phyloP scores from a whole-genome alignment of 2,888 invertebrate species.

The Pammene fasciana region DNA sequence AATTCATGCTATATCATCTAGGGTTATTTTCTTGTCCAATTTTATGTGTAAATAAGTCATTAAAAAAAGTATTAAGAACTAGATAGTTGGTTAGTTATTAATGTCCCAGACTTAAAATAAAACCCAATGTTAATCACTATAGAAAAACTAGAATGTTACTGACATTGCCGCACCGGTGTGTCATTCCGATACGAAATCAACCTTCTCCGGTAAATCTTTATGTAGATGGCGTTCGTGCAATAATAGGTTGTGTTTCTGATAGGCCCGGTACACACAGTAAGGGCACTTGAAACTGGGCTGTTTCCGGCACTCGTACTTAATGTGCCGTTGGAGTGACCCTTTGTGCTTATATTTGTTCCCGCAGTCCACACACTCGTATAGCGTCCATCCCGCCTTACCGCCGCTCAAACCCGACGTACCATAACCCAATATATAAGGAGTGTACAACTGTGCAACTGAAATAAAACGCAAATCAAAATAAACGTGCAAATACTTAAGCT shows the following conservation, averaged over 20 bases:
- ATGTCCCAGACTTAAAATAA: conserved; percentile 18
- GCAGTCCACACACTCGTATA: conserved; percentile 87
- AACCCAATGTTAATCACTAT: conserved; percentile 28
- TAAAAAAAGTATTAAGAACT: neutral
- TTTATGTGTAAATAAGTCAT: neutral
- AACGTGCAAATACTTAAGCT: conserved; percentile 75
- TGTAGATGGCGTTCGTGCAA: conserved; percentile 81
- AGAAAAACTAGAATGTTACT: conserved; percentile 54
- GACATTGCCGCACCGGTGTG: conserved; percentile 68
- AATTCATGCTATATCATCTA: conserved; percentile 15
- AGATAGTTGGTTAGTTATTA: conserved; percentile 22
- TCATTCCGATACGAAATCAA: conserved; percentile 82
- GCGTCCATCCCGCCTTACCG: conserved; percentile 76
- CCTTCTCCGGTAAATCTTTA: conserved; percentile 81
- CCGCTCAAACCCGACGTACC: conserved; percentile 74
- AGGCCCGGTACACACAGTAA: conserved; percentile 87
- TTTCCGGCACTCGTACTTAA: conserved; percentile 89
- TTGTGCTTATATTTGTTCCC: conserved; percentile 93
- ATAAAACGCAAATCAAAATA: conserved; percentile 80
- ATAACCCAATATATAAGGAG: conserved; percentile 82
- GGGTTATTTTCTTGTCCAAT: neutral
- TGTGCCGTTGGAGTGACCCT: conserved; percentile 89
- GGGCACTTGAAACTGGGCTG: conserved; percentile 88
- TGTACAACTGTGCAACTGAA: conserved; percentile 84
- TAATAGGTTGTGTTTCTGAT: conserved; percentile 85